Conservation (phyloP, 23 tunicate species). For the Ascidia mentula region DNA sequence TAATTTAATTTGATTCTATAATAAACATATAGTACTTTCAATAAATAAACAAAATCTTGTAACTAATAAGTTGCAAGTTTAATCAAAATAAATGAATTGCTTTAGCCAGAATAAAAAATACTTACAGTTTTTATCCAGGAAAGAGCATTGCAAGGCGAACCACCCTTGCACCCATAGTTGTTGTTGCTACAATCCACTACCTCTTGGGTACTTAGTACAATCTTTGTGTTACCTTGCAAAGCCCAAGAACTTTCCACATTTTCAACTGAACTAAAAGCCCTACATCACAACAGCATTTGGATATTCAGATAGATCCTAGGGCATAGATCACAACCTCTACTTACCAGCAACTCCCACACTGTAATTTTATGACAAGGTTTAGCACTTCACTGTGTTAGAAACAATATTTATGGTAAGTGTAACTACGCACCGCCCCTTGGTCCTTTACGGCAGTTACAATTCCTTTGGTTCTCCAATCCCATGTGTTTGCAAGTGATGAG, state of each 20-base stretch:
- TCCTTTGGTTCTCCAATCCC: conserved; percentile 20
- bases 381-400: not conserved
- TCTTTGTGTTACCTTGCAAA: not conserved
- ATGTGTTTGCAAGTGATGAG: conserved; percentile 9
- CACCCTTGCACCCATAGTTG: conserved; percentile 34
- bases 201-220: conserved; percentile 34
- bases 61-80: not conserved
- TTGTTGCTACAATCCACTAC: conserved; percentile 23
- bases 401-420: not conserved
- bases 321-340: not conserved
- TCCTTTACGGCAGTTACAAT: conserved; percentile 19
- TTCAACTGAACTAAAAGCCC: conserved; percentile 46
- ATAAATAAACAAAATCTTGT: not conserved
- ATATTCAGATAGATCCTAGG: not conserved
- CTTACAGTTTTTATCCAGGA: conserved; percentile 20
- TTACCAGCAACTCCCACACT: conserved; percentile 49
- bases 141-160: conserved; percentile 19
- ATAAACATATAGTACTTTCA: not conserved
- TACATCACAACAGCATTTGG: not conserved
- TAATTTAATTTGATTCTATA: not conserved
- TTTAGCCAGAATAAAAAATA: not conserved
- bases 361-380: not conserved
- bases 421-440: conserved; percentile 17
- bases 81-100: not conserved
- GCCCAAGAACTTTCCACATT: conserved; percentile 39